A percentile compares a stretch with the other conserved stretches of the same genome.
Evolutionary conservation across 1,140 invertebrate species (phyloP).

Genomic region (Brachionus rubens): DNA sequence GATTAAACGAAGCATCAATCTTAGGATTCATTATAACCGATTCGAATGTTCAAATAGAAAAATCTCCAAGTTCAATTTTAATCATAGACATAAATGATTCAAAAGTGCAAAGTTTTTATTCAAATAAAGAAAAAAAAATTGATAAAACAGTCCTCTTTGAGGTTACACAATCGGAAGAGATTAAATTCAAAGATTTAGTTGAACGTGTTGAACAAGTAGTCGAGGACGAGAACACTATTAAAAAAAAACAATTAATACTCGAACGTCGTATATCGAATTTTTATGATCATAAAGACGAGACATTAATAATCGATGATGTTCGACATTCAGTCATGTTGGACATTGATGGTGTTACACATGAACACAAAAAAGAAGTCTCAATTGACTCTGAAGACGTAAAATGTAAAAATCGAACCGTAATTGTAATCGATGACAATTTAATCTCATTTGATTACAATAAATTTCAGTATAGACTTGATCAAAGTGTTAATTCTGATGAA

Average conservation of each 20-base stretch:
- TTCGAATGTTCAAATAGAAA: not conserved
- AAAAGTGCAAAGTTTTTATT: conserved; percentile 6
- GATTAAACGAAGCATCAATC: conserved; percentile 11
- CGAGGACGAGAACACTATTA: not conserved
- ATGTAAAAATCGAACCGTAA: conserved; percentile 10
- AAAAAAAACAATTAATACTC: not conserved
- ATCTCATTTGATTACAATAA: too few relatives aligned
- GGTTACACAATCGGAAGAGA: conserved; percentile 10
- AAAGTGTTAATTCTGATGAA: not conserved
- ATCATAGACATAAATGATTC: conserved; percentile 10
- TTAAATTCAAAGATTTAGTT: not conserved
- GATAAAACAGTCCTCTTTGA: conserved; percentile 17
- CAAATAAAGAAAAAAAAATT: not conserved
- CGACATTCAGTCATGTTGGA: not conserved
- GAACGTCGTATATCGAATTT: not conserved
- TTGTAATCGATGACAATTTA: conserved; percentile 6
- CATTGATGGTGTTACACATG: not conserved
- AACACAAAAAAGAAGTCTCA: not conserved
- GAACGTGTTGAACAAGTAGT: not conserved
- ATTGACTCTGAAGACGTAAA: not conserved
- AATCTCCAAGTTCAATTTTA: not conserved
- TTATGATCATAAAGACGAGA: not conserved
- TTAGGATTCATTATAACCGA: not conserved
- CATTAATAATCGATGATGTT: not conserved
- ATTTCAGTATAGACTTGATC: not conserved